Percentiles rank a stretch among this genome's conserved stretches.
phyloP scores from a whole-genome alignment of 2,113 vertebrate species.

The Ochotona princeps region DNA sequence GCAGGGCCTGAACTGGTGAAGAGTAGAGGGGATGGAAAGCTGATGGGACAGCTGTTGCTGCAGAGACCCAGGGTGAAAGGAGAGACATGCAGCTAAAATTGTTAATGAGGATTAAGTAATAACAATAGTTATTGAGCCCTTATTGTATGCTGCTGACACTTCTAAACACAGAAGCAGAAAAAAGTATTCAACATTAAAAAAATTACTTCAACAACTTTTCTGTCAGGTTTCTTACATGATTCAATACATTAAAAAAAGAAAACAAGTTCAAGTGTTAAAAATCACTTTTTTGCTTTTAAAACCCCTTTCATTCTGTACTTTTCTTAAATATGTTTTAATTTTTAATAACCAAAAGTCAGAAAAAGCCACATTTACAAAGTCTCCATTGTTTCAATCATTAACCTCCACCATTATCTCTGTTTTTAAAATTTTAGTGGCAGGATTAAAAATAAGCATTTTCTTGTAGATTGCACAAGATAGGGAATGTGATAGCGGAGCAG shows the following conservation, averaged over 20 bases:
- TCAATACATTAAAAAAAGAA: conserved; percentile 32
- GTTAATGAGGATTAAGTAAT: background rate
- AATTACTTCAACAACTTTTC: conserved; percentile 28
- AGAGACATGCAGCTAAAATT: background rate
- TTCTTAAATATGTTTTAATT: conserved; percentile 40
- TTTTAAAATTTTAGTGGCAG: conserved; percentile 48
- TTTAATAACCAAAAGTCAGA: conserved; percentile 24
- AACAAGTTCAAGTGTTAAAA: conserved; percentile 56
- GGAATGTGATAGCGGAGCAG: background rate
- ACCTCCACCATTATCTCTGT: background rate
- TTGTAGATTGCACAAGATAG: background rate
- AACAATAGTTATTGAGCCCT: background rate
- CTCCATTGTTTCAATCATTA: conserved; percentile 29
- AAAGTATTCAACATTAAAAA: conserved; percentile 57
- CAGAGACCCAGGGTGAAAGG: background rate
- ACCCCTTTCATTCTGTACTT: conserved; percentile 50
- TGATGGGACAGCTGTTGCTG: background rate
- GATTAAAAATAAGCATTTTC: conserved; percentile 47
- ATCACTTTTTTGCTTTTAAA: conserved; percentile 52
- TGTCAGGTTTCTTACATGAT: conserved; percentile 31
- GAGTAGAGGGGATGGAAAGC: background rate
- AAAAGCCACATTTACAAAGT: conserved; percentile 21
- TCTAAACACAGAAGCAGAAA: conserved; percentile 48
- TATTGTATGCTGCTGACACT: background rate
- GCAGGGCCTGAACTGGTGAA: background rate